A percentile compares a stretch with the other conserved stretches of the same genome.
Evolutionary conservation across 2,797 vertebrate species (phyloP).

Genomic region (Galago senegalensis): DNA sequence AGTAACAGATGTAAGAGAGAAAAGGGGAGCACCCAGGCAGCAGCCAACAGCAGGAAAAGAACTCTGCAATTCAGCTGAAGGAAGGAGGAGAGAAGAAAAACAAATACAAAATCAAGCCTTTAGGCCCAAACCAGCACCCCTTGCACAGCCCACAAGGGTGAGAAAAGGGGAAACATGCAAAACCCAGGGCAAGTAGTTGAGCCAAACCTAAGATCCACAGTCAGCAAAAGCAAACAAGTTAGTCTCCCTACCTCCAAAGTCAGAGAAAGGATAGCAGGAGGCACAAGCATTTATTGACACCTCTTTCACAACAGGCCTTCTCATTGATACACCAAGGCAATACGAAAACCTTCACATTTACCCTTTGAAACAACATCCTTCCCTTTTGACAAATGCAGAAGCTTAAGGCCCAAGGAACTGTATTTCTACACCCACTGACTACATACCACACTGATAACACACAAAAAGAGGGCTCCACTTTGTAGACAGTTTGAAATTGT

Average conservation of each 20-base stretch:
- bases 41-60: conserved; percentile 49
- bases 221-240: conserved; percentile 43
- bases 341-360: conserved; percentile 54
- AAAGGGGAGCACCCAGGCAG: background rate
- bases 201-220: conserved; percentile 26
- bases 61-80: conserved; percentile 13
- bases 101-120: conserved; percentile 38
- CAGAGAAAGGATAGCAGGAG: conserved; percentile 56
- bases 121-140: background rate
- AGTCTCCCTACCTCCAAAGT: background rate
- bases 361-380: conserved; percentile 57
- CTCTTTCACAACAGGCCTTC: background rate
- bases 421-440: conserved; percentile 25
- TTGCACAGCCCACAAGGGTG: background rate
- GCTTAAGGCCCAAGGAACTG: conserved; percentile 50
- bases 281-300: background rate
- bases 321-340: conserved; percentile 60
- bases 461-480: conserved; percentile 44
- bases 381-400: conserved; percentile 63
- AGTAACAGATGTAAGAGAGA: background rate
- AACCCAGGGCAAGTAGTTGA: conserved; percentile 18
- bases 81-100: conserved; percentile 36
- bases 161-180: background rate
- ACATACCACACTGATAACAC: conserved; percentile 20
- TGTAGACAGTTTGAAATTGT: conserved; percentile 60